A percentile compares a stretch with the other conserved stretches of the same genome.
Evolutionary conservation across 2,888 invertebrate genomes (phyloP).

Genomic region (Venustoraphidia nigricollis): DNA sequence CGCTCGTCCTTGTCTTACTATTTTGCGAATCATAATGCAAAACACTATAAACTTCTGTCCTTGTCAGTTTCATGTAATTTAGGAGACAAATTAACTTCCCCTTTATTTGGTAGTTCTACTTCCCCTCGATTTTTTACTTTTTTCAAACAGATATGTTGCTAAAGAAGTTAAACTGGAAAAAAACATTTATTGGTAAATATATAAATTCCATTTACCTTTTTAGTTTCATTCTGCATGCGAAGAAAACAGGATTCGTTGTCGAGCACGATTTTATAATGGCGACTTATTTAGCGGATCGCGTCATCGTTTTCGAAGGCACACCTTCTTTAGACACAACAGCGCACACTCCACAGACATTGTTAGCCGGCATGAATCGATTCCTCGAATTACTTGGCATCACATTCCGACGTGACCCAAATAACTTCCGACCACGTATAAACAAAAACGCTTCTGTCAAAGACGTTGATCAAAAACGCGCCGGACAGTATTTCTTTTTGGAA

Average conservation of each 20-base stretch:
- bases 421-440: slow-evolving; percentile 96
- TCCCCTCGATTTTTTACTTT: no score
- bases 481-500: slow-evolving; percentile 98
- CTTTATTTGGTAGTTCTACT: no score
- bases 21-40: no score
- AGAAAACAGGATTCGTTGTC: slow-evolving; percentile 98
- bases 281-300: slow-evolving; percentile 94
- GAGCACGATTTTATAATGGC: slow-evolving; percentile 99
- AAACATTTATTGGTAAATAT: neutral
- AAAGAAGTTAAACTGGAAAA: no score
- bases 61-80: no score
- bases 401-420: slow-evolving; percentile 96
- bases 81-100: no score
- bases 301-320: slow-evolving; percentile 92
- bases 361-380: slow-evolving; percentile 98
- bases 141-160: no score
- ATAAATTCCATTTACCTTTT: slow-evolving; percentile 4
- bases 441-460: slow-evolving; percentile 96
- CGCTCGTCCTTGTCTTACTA: no score
- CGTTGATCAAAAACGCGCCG: slow-evolving; percentile 89
- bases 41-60: no score
- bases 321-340: slow-evolving; percentile 85
- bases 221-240: slow-evolving; percentile 93
- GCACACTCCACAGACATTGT: slow-evolving; percentile 78
- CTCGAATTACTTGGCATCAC: slow-evolving; percentile 91